phyloP scores from a whole-genome alignment of 2,888 invertebrate species.

The Podotricha telesiphe region DNA sequence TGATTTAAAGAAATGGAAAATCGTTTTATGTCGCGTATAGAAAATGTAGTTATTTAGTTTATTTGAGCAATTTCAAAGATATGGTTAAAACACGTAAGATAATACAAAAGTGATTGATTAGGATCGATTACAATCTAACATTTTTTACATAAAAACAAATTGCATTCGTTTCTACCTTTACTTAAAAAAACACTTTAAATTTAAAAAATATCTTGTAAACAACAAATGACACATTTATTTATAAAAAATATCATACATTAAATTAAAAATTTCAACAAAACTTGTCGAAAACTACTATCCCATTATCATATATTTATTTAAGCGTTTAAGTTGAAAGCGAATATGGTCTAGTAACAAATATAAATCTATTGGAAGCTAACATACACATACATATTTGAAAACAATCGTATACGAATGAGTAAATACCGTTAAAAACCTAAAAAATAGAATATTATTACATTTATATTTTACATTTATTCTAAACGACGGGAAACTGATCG shows the following conservation, averaged over 20 bases:
- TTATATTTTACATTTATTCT: constrained; percentile 38
- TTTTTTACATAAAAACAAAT: no score
- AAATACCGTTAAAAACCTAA: constrained; percentile 32
- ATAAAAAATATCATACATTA: background rate
- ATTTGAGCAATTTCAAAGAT: no score
- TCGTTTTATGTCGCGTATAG: background rate
- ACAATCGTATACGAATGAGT: constrained; percentile 24
- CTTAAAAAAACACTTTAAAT: no score
- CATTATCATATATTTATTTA: constrained; percentile 2
- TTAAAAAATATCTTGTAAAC: no score
- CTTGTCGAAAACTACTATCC: constrained; percentile 16
- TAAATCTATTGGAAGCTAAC: constrained; percentile 7
- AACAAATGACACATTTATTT: no score
- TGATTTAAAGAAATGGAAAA: background rate
- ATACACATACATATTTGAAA: constrained; percentile 16
- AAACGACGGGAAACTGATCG: constrained; percentile 37
- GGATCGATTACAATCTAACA: no score
- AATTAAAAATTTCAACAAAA: background rate
- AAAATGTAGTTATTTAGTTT: no score
- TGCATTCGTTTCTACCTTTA: no score
- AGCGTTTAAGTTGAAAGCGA: constrained; percentile 1
- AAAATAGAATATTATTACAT: constrained; percentile 30
- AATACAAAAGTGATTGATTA: no score
- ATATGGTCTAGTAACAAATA: constrained; percentile 16
- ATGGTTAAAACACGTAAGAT: no score